These are phyloP conservation scores for Drosophila longiperda DNA, from an alignment of 2,888 invertebrate genomes.

Conservation along the genomic window DNA sequence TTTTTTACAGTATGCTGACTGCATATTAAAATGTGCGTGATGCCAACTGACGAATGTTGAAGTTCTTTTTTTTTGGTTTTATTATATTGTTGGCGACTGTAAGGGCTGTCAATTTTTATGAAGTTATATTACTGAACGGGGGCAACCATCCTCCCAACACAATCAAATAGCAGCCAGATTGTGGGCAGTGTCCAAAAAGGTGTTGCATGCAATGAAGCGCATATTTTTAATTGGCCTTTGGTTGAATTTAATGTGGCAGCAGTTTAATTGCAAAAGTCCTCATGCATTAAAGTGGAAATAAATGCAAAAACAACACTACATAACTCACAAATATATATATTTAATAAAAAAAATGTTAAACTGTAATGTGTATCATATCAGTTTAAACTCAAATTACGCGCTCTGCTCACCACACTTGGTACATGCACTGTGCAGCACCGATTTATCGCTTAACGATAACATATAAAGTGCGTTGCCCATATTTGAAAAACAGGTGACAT, in stretches of 20 bases:
- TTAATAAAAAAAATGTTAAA: background rate
- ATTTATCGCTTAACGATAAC: conserved; percentile 18
- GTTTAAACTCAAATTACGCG: conserved; percentile 31
- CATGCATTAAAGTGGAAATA: background rate
- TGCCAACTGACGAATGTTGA: conserved; percentile 54
- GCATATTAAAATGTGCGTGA: conserved; percentile 77
- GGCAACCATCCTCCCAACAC: background rate
- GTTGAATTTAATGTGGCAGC: conserved; percentile 49
- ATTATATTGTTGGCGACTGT: conserved; percentile 42
- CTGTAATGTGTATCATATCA: background rate
- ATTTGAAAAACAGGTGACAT: background rate
- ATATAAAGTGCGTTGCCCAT: conserved; percentile 10
- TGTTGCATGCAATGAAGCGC: conserved; percentile 65
- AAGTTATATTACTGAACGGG: conserved; percentile 58
- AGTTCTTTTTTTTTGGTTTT: conserved; percentile 32
- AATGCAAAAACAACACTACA: background rate
- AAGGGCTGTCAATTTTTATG: conserved; percentile 76
- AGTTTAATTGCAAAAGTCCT: background rate
- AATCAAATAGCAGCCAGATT: conserved; percentile 14
- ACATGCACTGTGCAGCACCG: conserved; percentile 19
- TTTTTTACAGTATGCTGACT: conserved; percentile 61
- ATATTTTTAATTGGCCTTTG: conserved; percentile 72
- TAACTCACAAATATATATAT: background rate
- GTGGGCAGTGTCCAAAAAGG: conserved; percentile 30
- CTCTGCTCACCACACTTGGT: background rate